A percentile compares a stretch with the other conserved stretches of the same genome.
Conservation (phyloP, 2,113 vertebrate species). For the Aphelocoma coerulescens region DNA sequence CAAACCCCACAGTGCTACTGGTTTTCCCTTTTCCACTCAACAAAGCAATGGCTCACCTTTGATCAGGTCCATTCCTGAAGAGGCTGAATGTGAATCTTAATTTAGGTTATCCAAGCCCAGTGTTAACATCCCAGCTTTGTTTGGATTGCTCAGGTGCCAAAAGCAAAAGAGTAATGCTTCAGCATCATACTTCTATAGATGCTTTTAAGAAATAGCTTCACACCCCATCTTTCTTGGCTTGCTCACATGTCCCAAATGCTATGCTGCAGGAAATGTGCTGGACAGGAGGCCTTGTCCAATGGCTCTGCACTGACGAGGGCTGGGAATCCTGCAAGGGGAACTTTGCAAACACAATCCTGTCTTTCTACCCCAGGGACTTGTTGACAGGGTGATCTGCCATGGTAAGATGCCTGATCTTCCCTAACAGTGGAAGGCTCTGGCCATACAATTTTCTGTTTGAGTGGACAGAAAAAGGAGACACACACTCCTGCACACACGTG, state of each 20-base stretch:
- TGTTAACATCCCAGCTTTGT: not conserved
- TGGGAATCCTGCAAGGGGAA: not conserved
- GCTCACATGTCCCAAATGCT: not conserved
- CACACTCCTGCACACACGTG: accelerated
- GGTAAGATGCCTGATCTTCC: not conserved
- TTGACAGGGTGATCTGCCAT: not conserved
- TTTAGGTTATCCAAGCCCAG: not conserved
- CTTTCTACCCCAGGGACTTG: not conserved
- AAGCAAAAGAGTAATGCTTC: not conserved
- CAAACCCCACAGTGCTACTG: not conserved
- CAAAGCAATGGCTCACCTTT: not conserved
- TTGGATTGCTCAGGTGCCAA: not conserved
- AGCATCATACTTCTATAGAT: not conserved
- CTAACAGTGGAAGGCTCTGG: not conserved
- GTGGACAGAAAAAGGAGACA: not conserved
- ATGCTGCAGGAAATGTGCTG: not conserved
- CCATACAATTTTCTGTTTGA: not conserved
- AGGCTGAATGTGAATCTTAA: not conserved
- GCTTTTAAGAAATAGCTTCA: not conserved
- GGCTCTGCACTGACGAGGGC: not conserved
- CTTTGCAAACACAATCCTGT: not conserved
- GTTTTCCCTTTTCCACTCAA: not conserved
- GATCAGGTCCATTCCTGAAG: not conserved
- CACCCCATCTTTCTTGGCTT: not conserved
- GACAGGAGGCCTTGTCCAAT: not conserved